Evolutionary conservation across 1,140 invertebrate species (phyloP).

Genomic region (Branchinecta lindahli): DNA sequence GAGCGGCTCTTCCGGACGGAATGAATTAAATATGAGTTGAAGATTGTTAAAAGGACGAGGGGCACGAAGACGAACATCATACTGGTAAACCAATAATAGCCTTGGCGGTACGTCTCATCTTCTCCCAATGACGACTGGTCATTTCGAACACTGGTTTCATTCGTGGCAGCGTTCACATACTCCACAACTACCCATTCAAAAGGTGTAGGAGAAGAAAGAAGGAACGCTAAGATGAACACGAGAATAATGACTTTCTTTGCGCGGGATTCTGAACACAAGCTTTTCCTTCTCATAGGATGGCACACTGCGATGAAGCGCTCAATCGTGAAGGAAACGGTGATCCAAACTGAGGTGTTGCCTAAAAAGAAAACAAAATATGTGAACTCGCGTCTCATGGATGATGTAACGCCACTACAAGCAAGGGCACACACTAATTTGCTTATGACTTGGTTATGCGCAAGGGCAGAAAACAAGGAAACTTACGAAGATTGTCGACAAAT

Average conservation of each 20-base stretch:
- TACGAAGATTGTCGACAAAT: no score
- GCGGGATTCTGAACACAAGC: constrained; percentile 40
- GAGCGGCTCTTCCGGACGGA: constrained; percentile 43
- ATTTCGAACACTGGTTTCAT: constrained; percentile 13
- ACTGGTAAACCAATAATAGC: constrained; percentile 50
- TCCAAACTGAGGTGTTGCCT: constrained; percentile 56
- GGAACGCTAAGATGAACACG: constrained; percentile 45
- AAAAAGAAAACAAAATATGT: constrained; percentile 20
- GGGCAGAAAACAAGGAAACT: no score
- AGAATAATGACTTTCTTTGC: constrained; percentile 40
- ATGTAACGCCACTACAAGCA: no score
- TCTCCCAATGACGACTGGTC: constrained; percentile 31
- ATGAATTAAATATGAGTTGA: constrained; percentile 52
- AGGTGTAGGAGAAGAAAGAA: constrained; percentile 43
- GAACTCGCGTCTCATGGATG: not conserved
- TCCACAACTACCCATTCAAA: constrained; percentile 40
- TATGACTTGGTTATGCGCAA: no score
- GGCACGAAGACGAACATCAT: constrained; percentile 49
- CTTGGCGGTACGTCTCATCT: constrained; percentile 39
- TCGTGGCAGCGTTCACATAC: constrained; percentile 5
- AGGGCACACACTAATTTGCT: no score
- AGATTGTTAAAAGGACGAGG: constrained; percentile 45
- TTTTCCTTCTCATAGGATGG: constrained; percentile 53
- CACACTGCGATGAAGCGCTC: constrained; percentile 60
- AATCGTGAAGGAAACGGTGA: constrained; percentile 59